Evolutionary conservation across 1,140 invertebrate species (phyloP).

Genomic region (Drosophila santomea): DNA sequence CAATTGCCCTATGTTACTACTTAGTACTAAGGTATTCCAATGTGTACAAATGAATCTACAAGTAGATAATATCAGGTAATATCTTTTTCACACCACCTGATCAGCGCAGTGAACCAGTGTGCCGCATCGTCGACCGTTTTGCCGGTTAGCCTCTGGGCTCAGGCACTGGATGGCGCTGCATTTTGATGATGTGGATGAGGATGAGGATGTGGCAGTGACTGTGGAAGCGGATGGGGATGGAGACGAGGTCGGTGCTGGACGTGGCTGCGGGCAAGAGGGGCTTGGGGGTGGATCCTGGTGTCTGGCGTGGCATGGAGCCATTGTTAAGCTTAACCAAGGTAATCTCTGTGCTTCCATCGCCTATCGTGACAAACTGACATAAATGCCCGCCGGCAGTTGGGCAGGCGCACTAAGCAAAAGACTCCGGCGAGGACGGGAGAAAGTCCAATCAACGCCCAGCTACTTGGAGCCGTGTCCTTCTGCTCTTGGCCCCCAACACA

Average conservation of each 20-base stretch:
- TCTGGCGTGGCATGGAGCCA: constrained; percentile 67
- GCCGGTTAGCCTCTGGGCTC: constrained; percentile 55
- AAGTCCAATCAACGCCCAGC: constrained; percentile 81
- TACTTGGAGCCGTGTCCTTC: constrained; percentile 60
- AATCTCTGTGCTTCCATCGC: constrained; percentile 82
- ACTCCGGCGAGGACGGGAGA: constrained; percentile 35
- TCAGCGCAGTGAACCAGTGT: constrained; percentile 16
- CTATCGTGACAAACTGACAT: constrained; percentile 83
- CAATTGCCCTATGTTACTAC: too few species aligned
- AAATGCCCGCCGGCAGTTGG: constrained; percentile 75
- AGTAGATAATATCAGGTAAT: neutral
- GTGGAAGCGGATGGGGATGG: constrained; percentile 18
- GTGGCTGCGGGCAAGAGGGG: constrained; percentile 4
- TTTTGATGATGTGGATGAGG: constrained; percentile 72
- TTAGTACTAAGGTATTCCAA: too few species aligned
- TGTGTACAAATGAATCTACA: too few species aligned
- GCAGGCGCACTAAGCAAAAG: constrained; percentile 37
- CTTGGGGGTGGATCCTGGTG: constrained; percentile 45
- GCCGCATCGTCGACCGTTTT: constrained; percentile 44
- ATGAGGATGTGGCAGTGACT: constrained; percentile 3
- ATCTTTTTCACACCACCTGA: neutral
- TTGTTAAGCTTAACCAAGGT: constrained; percentile 83
- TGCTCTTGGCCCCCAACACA: neutral
- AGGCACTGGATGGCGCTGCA: constrained; percentile 65
- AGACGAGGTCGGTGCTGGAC: constrained; percentile 16